These are phyloP conservation scores for Antidorcas marsupialis DNA, from an alignment of 2,113 vertebrate genomes.

Conservation along the genomic window DNA sequence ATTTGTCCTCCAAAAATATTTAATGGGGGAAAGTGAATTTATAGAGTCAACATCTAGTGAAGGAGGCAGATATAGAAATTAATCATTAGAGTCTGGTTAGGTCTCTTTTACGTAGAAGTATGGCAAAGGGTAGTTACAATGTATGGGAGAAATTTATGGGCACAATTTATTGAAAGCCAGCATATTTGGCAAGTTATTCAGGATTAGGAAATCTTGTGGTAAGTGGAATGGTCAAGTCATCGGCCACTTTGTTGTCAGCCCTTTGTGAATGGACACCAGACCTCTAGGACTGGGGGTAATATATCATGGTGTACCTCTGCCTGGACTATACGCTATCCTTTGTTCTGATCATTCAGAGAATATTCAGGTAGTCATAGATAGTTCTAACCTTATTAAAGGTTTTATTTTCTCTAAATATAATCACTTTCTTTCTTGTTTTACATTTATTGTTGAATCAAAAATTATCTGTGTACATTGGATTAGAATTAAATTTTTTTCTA, in stretches of 20 bases:
- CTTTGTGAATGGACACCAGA: neutral
- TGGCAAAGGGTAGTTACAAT: neutral
- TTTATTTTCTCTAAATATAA: neutral
- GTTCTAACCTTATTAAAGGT: neutral
- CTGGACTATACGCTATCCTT: neutral
- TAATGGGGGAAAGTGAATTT: neutral
- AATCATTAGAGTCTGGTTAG: neutral
- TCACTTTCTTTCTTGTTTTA: neutral
- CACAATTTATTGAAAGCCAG: neutral
- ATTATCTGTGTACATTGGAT: neutral
- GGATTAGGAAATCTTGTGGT: neutral
- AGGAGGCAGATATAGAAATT: neutral
- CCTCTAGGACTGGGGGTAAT: rapidly evolving
- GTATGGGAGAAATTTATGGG: neutral
- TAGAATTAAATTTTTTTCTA: neutral
- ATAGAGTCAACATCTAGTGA: neutral
- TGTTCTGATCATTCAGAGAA: neutral
- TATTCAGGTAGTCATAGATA: neutral
- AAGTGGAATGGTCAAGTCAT: neutral
- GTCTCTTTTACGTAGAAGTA: neutral
- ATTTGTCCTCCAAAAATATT: neutral
- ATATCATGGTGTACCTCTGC: neutral
- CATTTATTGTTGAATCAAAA: constrained; percentile 1
- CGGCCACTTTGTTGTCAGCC: neutral
- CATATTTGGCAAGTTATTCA: neutral